Evolutionary conservation across 2,797 vertebrate genomes (phyloP).

Genomic region (Graptemys geographica): DNA sequence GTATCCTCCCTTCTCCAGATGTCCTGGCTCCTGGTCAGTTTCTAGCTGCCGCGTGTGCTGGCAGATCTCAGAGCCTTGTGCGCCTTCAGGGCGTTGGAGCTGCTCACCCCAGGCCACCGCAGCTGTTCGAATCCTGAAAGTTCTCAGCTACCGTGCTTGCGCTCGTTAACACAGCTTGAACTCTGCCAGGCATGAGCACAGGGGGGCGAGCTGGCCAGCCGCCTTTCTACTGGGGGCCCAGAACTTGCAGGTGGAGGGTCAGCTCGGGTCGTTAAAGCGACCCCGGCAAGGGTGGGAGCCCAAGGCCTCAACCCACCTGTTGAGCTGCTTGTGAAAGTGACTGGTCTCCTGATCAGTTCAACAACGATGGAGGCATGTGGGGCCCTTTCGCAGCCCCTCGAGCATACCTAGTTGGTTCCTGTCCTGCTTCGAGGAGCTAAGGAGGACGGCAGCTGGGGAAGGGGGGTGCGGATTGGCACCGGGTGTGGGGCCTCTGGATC

Average conservation of each 20-base stretch:
- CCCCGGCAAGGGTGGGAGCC: not conserved
- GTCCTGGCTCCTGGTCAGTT: not conserved
- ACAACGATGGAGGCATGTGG: not conserved
- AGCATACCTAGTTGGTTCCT: not conserved
- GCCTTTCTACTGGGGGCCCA: too few species aligned
- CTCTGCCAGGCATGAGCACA: not conserved
- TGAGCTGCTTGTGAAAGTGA: not conserved
- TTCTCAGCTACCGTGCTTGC: not conserved
- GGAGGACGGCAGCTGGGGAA: not conserved
- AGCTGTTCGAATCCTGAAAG: not conserved
- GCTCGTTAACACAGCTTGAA: not conserved
- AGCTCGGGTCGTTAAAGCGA: too few species aligned
- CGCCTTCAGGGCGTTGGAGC: not conserved
- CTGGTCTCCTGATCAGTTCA: not conserved
- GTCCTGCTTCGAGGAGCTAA: not conserved
- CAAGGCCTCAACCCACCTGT: not conserved
- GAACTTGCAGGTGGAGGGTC: too few species aligned
- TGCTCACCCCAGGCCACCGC: not conserved
- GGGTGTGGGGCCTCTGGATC: not conserved
- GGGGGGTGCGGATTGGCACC: not conserved
- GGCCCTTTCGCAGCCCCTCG: not conserved
- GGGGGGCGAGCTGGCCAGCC: not conserved
- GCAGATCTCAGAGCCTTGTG: not conserved
- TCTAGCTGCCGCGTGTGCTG: not conserved
- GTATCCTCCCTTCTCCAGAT: rapidly evolving